Conservation (phyloP, 2,888 invertebrate species). For the Ichneumoninae sp. region DNA sequence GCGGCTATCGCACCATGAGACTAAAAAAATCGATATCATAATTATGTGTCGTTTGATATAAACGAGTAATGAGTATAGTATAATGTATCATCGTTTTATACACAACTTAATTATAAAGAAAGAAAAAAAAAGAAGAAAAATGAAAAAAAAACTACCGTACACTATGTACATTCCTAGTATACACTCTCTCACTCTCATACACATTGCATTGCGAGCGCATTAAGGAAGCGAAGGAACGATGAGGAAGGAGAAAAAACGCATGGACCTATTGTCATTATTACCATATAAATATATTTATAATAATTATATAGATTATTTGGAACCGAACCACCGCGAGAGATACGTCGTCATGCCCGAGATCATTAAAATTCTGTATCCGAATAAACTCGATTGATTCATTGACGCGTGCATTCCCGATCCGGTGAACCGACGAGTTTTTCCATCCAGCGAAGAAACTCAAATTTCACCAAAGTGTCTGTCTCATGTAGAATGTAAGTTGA, state of each 20-base stretch:
- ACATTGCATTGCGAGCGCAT: slow-evolving; percentile 80
- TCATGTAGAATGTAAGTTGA: slow-evolving; percentile 16
- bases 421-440: slow-evolving; percentile 18
- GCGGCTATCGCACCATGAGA: slow-evolving; percentile 82
- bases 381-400: slow-evolving; percentile 37
- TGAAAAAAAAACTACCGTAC: slow-evolving; percentile 76
- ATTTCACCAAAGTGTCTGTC: slow-evolving; percentile 29
- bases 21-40: slow-evolving; percentile 83
- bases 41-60: slow-evolving; percentile 84
- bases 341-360: slow-evolving; percentile 74
- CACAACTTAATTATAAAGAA: slow-evolving; percentile 74
- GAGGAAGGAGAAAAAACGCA: slow-evolving; percentile 41
- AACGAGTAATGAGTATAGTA: slow-evolving; percentile 80
- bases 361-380: slow-evolving; percentile 66
- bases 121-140: slow-evolving; percentile 25
- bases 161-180: slow-evolving; percentile 83
- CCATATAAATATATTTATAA: slow-evolving; percentile 76
- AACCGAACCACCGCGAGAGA: slow-evolving; percentile 77
- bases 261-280: slow-evolving; percentile 58
- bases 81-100: slow-evolving; percentile 84
- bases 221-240: slow-evolving; percentile 34
- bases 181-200: slow-evolving; percentile 80
- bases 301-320: slow-evolving; percentile 79
- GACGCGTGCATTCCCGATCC: slow-evolving; percentile 49
- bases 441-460: slow-evolving; percentile 30